phyloP scores from a whole-genome alignment of 2,888 invertebrate genomes.

The Drosophila nigritarsus region DNA sequence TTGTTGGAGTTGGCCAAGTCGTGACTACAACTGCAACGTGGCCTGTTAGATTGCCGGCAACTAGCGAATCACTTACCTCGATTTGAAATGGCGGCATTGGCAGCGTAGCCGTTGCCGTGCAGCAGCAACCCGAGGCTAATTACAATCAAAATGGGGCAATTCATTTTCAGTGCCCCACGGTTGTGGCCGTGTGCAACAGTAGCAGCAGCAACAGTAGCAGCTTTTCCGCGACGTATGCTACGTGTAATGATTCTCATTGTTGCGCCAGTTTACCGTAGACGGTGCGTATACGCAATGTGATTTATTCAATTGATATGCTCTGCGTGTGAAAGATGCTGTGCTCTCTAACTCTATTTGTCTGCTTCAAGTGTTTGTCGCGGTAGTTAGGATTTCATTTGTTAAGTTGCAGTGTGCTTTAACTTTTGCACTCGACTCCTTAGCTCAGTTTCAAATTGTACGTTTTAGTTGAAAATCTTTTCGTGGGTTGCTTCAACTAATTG shows the following conservation, averaged over 20 bases:
- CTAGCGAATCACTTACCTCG: slow-evolving; percentile 83
- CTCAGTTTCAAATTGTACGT: slow-evolving; percentile 44
- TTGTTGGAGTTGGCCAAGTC: slow-evolving; percentile 22
- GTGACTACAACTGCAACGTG: slow-evolving; percentile 36
- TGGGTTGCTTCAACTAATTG: slow-evolving; percentile 46
- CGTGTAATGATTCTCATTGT: slow-evolving; percentile 79
- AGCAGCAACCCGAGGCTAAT: slow-evolving; percentile 84
- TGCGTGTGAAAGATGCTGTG: slow-evolving; percentile 9
- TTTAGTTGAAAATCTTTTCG: slow-evolving; percentile 35
- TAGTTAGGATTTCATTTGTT: slow-evolving; percentile 47
- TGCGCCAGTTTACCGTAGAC: slow-evolving; percentile 23
- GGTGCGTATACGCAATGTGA: slow-evolving; percentile 39
- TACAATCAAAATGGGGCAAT: slow-evolving; percentile 84
- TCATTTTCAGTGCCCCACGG: slow-evolving; percentile 73
- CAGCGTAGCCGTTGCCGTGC: slow-evolving; percentile 78
- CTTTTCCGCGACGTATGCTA: slow-evolving; percentile 71
- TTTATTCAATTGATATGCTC: slow-evolving; percentile 44
- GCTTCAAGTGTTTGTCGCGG: slow-evolving; percentile 6
- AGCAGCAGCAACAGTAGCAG: slow-evolving; percentile 26
- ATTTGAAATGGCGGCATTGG: slow-evolving; percentile 84
- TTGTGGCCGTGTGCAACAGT: slow-evolving; percentile 30
- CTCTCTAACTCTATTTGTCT: background rate
- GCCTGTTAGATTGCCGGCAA: background rate
- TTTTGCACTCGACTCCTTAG: slow-evolving; percentile 32
- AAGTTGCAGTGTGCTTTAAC: slow-evolving; percentile 33